phyloP scores from a whole-genome alignment of 2,113 vertebrate species.

The Chloropsis cyanopogon region DNA sequence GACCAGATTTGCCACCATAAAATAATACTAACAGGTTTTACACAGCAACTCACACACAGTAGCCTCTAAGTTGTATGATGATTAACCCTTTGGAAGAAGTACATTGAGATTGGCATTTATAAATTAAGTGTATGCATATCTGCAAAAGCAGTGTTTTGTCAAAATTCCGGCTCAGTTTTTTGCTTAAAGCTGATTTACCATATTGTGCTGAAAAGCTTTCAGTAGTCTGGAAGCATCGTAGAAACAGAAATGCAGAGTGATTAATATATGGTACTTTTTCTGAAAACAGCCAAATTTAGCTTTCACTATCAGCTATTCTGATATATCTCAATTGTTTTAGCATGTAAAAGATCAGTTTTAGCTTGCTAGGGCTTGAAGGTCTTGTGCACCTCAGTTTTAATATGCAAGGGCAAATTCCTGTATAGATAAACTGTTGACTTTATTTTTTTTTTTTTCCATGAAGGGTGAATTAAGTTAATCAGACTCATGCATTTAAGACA shows the following conservation, averaged over 20 bases:
- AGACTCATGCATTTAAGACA: background rate
- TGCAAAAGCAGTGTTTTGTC: background rate
- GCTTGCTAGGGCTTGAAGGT: background rate
- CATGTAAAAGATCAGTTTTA: background rate
- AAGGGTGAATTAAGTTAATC: background rate
- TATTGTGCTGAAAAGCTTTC: background rate
- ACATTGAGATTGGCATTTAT: background rate
- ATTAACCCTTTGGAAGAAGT: background rate
- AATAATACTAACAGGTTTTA: background rate
- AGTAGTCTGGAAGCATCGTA: background rate
- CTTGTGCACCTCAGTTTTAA: background rate
- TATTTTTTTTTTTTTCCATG: background rate
- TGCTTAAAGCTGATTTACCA: background rate
- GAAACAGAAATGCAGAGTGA: background rate
- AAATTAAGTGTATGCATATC: background rate
- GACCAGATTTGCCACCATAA: background rate
- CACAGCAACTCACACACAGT: background rate
- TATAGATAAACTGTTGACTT: background rate
- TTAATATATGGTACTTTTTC: background rate
- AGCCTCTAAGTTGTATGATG: background rate
- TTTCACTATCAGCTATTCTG: background rate
- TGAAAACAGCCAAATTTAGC: background rate
- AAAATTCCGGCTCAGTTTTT: background rate
- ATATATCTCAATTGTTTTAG: background rate
- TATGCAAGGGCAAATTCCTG: background rate